Evolutionary conservation across 2,113 vertebrate species (phyloP).

Genomic region (Nettapus auritus): DNA sequence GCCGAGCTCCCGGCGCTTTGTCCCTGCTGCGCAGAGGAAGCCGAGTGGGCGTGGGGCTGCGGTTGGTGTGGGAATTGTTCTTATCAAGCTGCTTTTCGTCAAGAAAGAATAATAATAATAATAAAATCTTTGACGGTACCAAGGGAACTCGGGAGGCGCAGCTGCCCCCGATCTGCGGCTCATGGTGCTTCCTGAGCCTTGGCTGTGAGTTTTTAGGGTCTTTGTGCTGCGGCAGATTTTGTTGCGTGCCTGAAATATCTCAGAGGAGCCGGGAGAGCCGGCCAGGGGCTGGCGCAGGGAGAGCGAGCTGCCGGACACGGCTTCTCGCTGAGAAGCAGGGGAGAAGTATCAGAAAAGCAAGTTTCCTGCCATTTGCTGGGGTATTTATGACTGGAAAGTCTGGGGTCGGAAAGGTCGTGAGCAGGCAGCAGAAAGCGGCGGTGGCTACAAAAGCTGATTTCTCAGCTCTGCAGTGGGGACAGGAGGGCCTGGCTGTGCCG

Average conservation of each 20-base stretch:
- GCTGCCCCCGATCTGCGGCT: background rate
- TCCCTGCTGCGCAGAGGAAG: slow-evolving; percentile 16
- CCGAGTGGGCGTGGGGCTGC: background rate
- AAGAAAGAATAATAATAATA: slow-evolving; percentile 8
- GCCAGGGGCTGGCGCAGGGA: background rate
- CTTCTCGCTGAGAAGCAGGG: background rate
- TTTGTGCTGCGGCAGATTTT: background rate
- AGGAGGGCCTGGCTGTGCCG: rapidly evolving
- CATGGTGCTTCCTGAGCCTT: background rate
- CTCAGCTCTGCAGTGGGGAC: background rate
- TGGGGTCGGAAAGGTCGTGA: background rate
- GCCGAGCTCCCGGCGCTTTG: background rate
- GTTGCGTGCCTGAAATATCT: background rate
- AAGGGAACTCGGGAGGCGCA: background rate
- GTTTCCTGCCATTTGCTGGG: background rate
- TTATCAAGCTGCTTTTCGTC: slow-evolving; percentile 1
- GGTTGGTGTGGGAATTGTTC: slow-evolving; percentile 5
- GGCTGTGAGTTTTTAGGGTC: background rate
- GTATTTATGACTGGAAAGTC: slow-evolving; percentile 24
- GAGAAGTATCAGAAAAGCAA: slow-evolving; percentile 3
- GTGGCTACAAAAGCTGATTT: background rate
- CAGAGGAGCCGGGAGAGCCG: background rate
- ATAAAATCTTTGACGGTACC: background rate
- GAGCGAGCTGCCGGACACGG: rapidly evolving
- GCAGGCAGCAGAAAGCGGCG: background rate